A percentile compares a stretch with the other conserved stretches of the same genome.
phyloP scores from a whole-genome alignment of 2,888 invertebrate genomes.

The Troglohyphantes excavatus region DNA sequence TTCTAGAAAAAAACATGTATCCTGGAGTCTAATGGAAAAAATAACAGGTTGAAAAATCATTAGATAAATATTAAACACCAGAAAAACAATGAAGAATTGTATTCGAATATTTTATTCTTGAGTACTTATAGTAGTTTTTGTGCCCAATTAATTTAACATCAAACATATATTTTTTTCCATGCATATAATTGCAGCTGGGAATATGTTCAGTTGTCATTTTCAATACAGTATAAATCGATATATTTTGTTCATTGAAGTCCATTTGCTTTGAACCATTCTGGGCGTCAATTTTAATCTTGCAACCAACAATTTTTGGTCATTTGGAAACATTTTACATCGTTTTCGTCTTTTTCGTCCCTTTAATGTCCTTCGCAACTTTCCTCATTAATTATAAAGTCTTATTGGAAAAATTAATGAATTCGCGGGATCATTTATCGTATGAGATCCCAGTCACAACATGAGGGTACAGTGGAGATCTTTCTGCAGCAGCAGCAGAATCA shows the following conservation, averaged over 20 bases:
- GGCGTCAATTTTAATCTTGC: constrained; percentile 45
- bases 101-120: too few relatives aligned
- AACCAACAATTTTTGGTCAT: constrained; percentile 68
- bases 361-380: constrained; percentile 58
- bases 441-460: constrained; percentile 59
- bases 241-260: neutral
- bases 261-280: neutral
- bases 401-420: constrained; percentile 75
- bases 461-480: constrained; percentile 61
- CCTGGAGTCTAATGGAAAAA: too few relatives aligned
- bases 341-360: constrained; percentile 49
- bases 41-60: too few relatives aligned
- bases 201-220: too few relatives aligned
- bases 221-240: neutral
- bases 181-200: too few relatives aligned
- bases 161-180: too few relatives aligned
- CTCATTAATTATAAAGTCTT: constrained; percentile 72
- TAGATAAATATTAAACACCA: too few relatives aligned
- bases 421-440: constrained; percentile 73
- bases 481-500: constrained; percentile 59
- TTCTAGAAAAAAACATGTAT: too few relatives aligned
- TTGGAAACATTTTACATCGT: constrained; percentile 55
- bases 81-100: too few relatives aligned
- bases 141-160: too few relatives aligned
- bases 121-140: too few relatives aligned